phyloP scores from a whole-genome alignment of 2,797 vertebrate species.

The Sebastes alutus region DNA sequence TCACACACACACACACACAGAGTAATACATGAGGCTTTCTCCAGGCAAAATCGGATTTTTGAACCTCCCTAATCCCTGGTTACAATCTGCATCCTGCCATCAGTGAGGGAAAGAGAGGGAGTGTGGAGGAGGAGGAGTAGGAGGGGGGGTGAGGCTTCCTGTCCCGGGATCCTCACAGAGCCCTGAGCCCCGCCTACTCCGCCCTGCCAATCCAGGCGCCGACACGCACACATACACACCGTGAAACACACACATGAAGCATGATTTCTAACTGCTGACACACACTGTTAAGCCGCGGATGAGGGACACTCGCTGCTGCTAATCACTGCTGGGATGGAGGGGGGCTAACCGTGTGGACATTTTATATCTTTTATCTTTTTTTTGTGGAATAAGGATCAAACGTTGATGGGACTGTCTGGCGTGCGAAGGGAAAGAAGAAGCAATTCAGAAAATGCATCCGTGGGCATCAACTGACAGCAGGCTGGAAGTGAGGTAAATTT shows the following conservation, averaged over 20 bases:
- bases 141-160: conserved; percentile 37
- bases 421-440: background rate
- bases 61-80: conserved; percentile 89
- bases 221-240: conserved; percentile 50
- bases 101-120: conserved; percentile 71
- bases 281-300: conserved; percentile 19
- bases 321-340: conserved; percentile 72
- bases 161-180: conserved; percentile 67
- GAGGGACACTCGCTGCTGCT: conserved; percentile 51
- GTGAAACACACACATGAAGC: conserved; percentile 60
- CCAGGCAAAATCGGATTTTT: conserved; percentile 91
- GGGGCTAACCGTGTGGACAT: conserved; percentile 54
- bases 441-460: background rate
- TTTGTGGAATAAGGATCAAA: conserved; percentile 38
- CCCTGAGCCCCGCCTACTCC: conserved; percentile 60
- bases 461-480: conserved; percentile 11
- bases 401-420: conserved; percentile 20
- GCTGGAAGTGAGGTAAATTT: conserved; percentile 13
- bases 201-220: conserved; percentile 53
- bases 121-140: background rate
- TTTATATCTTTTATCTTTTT: conserved; percentile 9
- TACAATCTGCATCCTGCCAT: conserved; percentile 91
- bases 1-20: conserved; percentile 16
- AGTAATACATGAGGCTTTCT: conserved; percentile 82
- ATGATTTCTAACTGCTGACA: conserved; percentile 56